Evolutionary conservation across 2,797 vertebrate species (phyloP).

Genomic region (Muscicapa comitata): DNA sequence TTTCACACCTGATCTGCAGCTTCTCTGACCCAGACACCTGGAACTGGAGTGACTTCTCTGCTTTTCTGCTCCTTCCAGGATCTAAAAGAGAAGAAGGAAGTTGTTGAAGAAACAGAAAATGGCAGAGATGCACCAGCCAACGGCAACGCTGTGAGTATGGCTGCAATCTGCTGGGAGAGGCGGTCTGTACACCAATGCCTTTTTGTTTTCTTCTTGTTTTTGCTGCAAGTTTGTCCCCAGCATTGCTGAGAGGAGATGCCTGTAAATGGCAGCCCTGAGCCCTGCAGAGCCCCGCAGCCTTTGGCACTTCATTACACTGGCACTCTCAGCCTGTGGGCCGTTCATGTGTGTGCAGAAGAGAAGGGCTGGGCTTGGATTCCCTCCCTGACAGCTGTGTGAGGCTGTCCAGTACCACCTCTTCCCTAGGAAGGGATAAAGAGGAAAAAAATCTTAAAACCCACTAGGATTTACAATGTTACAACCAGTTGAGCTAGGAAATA

Average conservation of each 20-base stretch:
- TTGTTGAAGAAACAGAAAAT: slow-evolving; percentile 91
- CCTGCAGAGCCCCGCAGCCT: background rate
- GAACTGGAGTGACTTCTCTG: slow-evolving; percentile 20
- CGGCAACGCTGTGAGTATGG: slow-evolving; percentile 85
- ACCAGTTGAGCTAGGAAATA: background rate
- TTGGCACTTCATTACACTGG: background rate
- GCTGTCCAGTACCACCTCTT: background rate
- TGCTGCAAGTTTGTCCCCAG: background rate
- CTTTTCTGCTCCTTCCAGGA: slow-evolving; percentile 77
- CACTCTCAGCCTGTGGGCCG: background rate
- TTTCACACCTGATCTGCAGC: slow-evolving; percentile 11
- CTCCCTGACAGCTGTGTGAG: accelerated
- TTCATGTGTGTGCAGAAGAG: background rate
- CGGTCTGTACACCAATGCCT: accelerated
- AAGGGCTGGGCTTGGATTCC: background rate
- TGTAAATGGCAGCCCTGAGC: background rate
- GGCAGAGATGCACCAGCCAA: slow-evolving; percentile 90
- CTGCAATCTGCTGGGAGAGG: background rate
- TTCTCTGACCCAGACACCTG: background rate
- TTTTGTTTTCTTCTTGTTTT: background rate
- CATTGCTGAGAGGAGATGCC: background rate
- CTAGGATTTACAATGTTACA: background rate
- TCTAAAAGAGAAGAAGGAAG: slow-evolving; percentile 92
- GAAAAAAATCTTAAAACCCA: accelerated
- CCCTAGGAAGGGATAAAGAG: background rate